phyloP scores from a whole-genome alignment of 2,888 invertebrate genomes.

The Calliphora vomitoria region DNA sequence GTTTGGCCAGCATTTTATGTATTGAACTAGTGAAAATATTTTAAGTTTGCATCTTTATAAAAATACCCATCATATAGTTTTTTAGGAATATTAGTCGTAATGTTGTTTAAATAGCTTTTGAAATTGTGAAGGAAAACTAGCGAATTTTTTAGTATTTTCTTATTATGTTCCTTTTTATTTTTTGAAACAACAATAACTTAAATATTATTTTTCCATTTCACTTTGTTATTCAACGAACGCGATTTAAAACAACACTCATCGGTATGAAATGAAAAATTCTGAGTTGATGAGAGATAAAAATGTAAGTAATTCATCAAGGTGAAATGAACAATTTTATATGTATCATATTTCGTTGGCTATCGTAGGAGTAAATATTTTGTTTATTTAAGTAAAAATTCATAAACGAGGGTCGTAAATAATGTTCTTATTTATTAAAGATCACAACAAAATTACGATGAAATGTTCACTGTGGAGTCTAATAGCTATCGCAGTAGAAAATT shows the following conservation, averaged over 20 bases:
- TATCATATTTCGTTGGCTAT: not conserved
- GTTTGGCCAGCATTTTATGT: too few relatives aligned
- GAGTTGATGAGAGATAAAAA: not conserved
- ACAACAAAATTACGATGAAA: too few relatives aligned
- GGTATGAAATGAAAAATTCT: not conserved
- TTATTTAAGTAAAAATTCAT: not conserved
- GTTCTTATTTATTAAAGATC: too few relatives aligned
- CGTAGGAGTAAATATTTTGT: not conserved
- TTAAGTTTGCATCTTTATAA: too few relatives aligned
- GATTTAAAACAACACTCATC: not conserved
- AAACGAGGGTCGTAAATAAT: not conserved
- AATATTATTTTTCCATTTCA: conserved; percentile 1
- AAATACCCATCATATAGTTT: too few relatives aligned
- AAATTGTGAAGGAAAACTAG: too few relatives aligned
- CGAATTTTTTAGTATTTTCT: too few relatives aligned
- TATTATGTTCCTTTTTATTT: not conserved
- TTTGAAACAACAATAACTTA: not conserved
- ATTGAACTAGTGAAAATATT: too few relatives aligned
- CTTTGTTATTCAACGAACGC: not conserved
- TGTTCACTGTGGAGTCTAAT: too few relatives aligned
- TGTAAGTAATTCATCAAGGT: not conserved
- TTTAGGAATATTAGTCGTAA: too few relatives aligned
- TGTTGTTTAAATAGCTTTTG: too few relatives aligned
- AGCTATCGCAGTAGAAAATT: too few relatives aligned
- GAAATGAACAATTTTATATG: not conserved